Evolutionary conservation across 2,888 invertebrate species (phyloP), one percentile per base, ranked within the genome.

Genomic region (Sarcophaga rosellei): DNA sequence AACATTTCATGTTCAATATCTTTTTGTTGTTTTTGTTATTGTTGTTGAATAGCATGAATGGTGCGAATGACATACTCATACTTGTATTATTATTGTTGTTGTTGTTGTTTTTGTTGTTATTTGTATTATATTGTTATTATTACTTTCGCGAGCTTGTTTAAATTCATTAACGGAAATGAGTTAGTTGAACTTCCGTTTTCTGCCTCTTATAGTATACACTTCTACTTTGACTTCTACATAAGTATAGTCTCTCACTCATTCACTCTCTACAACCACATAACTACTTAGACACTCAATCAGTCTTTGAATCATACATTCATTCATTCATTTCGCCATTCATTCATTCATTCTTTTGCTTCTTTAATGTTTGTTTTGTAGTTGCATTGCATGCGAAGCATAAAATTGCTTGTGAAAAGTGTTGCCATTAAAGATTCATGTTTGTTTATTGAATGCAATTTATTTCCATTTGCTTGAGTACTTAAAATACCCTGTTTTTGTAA

Each of bases 161-260:
- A 85, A 88, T 87, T 88, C 90, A 90, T 89, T 89, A 91, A 90
- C 91, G 91, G 92, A 91, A 91, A 91, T 91, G 91, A 91, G 92
- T 91, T 91, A 91, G 91, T 91, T 91, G 91, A 91, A 91, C 91
- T 91, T 91, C 91, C 91, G 91, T 87, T 87, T 79, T 89, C 89
- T 88, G 85, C 76, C 84, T 87, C 88, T 75, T 70, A 66, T 62
- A 23, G 45, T 66, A 89, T 88, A 85, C 53, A 17, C 10, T 10
- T n/a, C 10, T 15, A 17, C 61, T 53, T 53, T 53, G 53, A 53
- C 17, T 53, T 88, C 89, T 88, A 88, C 88, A 89, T 90, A n/a
- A n/a, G n/a, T n/a, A 90, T 84, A 85, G 88, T 88, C 90, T 61
- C 68, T 65, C 63, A 77, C 76, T 81, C 68, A 35, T 6, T 44